Conservation (phyloP, 2,113 vertebrate genomes). For the Proterorhinus semilunaris region DNA sequence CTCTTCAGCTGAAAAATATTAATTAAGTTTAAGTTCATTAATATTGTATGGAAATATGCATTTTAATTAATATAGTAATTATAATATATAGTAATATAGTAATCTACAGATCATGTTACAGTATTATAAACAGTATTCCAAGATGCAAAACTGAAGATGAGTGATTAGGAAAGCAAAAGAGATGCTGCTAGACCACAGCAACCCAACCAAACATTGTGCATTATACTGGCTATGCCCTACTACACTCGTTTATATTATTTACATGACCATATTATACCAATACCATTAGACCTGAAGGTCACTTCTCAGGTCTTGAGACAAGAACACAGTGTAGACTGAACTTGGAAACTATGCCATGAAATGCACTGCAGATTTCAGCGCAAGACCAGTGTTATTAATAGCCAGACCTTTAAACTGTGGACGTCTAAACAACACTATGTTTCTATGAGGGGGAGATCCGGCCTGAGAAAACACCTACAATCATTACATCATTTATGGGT, state of each 20-base stretch:
- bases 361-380: constrained; percentile 3
- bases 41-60: neutral
- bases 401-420: constrained; percentile 14
- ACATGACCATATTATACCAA: no score
- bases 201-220: constrained; percentile 12
- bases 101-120: neutral
- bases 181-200: neutral
- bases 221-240: no score
- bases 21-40: neutral
- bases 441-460: neutral
- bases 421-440: constrained; percentile 23
- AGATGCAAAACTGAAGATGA: constrained; percentile 40
- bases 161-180: constrained; percentile 24
- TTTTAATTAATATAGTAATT: constrained; percentile 3
- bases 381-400: constrained; percentile 25
- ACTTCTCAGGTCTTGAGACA: constrained; percentile 2
- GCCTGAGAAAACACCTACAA: neutral
- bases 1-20: constrained; percentile 75
- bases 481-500: no score
- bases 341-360: constrained; percentile 29
- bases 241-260: no score
- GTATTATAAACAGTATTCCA: neutral
- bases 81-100: no score
- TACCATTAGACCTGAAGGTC: neutral
- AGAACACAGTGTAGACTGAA: constrained; percentile 13